These are phyloP conservation scores for Pangasius larnaudii DNA, from an alignment of 2,797 vertebrate genomes.

Conservation along the genomic window DNA sequence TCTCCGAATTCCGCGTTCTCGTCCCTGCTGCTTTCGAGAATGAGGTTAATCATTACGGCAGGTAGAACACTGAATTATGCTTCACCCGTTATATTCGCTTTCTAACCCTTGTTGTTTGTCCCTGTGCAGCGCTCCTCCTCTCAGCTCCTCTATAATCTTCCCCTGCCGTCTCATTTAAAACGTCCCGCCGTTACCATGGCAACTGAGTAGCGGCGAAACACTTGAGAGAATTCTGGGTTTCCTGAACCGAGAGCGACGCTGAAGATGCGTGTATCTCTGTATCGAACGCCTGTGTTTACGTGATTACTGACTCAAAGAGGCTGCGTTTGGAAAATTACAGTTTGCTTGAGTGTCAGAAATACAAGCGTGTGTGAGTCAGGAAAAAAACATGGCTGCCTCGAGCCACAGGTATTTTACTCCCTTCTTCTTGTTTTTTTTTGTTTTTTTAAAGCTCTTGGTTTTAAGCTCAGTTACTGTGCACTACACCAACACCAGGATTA, in stretches of 20 bases:
- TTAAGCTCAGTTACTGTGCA: too few species aligned
- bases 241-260: neutral
- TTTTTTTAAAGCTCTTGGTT: too few species aligned
- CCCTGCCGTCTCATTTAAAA: conserved; percentile 46
- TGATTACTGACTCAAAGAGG: neutral
- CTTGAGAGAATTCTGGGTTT: conserved; percentile 34
- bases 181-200: conserved; percentile 44
- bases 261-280: neutral
- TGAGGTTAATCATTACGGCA: conserved; percentile 11
- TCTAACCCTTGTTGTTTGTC: neutral
- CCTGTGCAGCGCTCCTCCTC: neutral
- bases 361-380: neutral
- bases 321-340: neutral
- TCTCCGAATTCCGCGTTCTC: neutral
- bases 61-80: neutral
- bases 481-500: neutral
- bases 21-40: neutral
- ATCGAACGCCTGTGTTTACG: conserved; percentile 12
- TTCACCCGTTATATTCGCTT: neutral
- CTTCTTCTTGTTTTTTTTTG: too few species aligned
- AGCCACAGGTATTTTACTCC: neutral
- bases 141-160: conserved; percentile 35
- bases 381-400: conserved; percentile 1
- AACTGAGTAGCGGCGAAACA: conserved; percentile 47
- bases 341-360: conserved; percentile 10